These are phyloP conservation scores for Zhengitettix transpicula DNA, from an alignment of 2,888 invertebrate genomes.

Conservation along the genomic window DNA sequence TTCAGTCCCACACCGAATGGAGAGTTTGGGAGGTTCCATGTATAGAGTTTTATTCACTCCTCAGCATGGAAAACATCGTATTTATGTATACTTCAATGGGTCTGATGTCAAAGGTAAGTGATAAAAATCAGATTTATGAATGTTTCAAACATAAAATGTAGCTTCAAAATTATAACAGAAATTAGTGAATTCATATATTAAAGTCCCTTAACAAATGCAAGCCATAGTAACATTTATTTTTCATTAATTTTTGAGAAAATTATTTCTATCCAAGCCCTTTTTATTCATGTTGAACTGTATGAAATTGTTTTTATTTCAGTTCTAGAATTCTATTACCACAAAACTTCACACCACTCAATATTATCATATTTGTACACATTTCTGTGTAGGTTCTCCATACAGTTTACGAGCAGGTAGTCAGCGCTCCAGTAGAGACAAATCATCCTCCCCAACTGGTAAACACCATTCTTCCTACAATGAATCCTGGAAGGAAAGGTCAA, in stretches of 20 bases:
- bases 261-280: no score
- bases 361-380: not conserved
- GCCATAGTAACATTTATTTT: no score
- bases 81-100: conserved; percentile 89
- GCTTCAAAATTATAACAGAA: no score
- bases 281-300: no score
- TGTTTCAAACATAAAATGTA: no score
- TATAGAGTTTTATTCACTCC: conserved; percentile 36
- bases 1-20: conserved; percentile 67
- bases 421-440: conserved; percentile 6
- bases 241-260: no score
- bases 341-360: no score
- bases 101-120: conserved; percentile 42
- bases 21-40: conserved; percentile 51
- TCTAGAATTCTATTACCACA: no score
- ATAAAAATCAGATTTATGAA: no score
- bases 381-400: conserved; percentile 51
- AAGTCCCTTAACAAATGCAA: no score
- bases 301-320: no score
- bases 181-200: no score
- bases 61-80: conserved; percentile 40
- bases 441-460: conserved; percentile 3
- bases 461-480: not conserved
- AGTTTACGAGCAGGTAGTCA: conserved; percentile 69
- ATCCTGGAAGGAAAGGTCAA: not conserved